Evolutionary conservation across 2,113 vertebrate species (phyloP).

Genomic region (Sorex araneus): DNA sequence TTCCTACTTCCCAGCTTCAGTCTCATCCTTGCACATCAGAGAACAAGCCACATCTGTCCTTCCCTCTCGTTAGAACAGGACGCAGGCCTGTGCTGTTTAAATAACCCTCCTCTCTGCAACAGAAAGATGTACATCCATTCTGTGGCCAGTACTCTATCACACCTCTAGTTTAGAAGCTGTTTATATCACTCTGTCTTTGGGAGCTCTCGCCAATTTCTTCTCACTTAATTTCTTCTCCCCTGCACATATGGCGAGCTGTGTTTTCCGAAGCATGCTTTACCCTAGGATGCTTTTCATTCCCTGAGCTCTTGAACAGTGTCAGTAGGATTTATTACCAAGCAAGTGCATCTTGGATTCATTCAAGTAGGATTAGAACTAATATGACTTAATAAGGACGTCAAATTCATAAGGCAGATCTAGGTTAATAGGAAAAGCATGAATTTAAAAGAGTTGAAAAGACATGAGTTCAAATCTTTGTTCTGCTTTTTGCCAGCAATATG

Average conservation of each 20-base stretch:
- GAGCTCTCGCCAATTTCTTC: constrained; percentile 45
- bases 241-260: constrained; percentile 36
- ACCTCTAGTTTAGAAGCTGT: background rate
- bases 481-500: background rate
- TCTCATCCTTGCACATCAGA: fast-evolving
- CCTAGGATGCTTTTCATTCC: constrained; percentile 38
- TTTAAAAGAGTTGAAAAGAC: constrained; percentile 2
- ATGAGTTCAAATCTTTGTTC: background rate
- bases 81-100: background rate
- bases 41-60: background rate
- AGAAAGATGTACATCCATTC: background rate
- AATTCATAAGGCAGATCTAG: background rate
- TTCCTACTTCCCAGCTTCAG: background rate
- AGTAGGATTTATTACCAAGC: constrained; percentile 37
- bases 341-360: constrained; percentile 50
- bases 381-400: constrained; percentile 1
- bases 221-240: constrained; percentile 44
- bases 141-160: background rate
- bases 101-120: too few species aligned
- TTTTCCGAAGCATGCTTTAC: constrained; percentile 48
- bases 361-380: constrained; percentile 29
- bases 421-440: background rate
- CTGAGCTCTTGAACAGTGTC: constrained; percentile 55
- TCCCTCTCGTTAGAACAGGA: background rate
- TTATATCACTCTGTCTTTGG: constrained; percentile 5